Evolutionary conservation across 2,797 vertebrate species (phyloP).

Genomic region (Eremophila alpestris): DNA sequence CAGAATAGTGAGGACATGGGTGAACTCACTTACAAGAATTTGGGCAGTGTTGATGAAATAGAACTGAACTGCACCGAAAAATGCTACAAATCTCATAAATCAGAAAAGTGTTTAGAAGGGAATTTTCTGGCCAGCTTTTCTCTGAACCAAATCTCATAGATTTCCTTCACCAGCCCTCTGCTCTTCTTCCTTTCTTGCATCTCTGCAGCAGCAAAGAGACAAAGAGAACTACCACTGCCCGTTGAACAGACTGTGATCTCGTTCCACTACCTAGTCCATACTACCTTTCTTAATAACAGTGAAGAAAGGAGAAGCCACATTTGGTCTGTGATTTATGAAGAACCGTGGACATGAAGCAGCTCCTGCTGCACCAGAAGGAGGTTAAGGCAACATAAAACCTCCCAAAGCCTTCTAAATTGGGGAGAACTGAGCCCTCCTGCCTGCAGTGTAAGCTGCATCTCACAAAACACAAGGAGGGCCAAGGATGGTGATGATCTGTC

Average conservation of each 20-base stretch:
- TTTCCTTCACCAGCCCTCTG: not conserved
- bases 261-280: not conserved
- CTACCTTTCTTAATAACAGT: not conserved
- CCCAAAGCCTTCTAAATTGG: not conserved
- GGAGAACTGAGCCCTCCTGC: not conserved
- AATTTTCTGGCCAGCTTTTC: not conserved
- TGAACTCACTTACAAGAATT: not conserved
- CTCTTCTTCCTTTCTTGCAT: not conserved
- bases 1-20: not conserved
- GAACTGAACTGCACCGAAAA: not conserved
- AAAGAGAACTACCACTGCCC: not conserved
- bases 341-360: not conserved
- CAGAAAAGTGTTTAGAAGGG: not conserved
- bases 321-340: not conserved
- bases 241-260: accelerated
- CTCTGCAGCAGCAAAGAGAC: not conserved
- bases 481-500: not conserved
- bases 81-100: not conserved
- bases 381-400: not conserved
- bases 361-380: not conserved
- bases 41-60: accelerated
- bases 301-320: not conserved
- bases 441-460: not conserved
- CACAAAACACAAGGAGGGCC: not conserved
- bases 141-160: not conserved